Base-by-base conservation (phyloP, 2,888 invertebrate genomes). In the Lymantria monacha region DNA sequence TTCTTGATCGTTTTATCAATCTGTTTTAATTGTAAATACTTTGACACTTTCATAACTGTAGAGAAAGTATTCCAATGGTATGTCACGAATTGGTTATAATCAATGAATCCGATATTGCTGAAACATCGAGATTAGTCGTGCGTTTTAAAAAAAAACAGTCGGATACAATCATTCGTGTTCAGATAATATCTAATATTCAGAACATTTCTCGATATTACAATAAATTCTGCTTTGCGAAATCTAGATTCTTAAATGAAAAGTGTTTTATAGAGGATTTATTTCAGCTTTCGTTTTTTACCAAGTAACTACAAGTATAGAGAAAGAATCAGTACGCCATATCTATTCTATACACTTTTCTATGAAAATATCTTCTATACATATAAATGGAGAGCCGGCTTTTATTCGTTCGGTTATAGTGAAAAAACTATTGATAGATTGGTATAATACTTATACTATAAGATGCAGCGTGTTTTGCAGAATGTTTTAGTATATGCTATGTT, bases 51-150 rank as follows among this genome's bases (percentile, higher is more conserved):
- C 67, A 51, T 44, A 54, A 60, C 44, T 56, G 50, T 46, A 53
- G 66, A 53, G 74, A 76, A 74, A 74, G 73, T 72, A 55, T 58
- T 53, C 49, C 42, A 57, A 61, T 61, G 62, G 69, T 69, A 65
- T 69, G 60, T 71, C 76, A 72, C 74, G 72, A 71, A 61, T 62
- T 55, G 63, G 68, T 74, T 67, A 68, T 66, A 69, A 65, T 63
- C 56, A 50, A 57, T 58, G 55, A 64, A 60, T 54, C 11, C 45
- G 48, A 49, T 62, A 45, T 56, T 55, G 42, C 54, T 57, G 49
- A 54, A 60, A 60, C 46, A 63, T 60, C 56, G 33, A 44, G 47
- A 48, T 48, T 48, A 61, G 46, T 72, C 67, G 56, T 61, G 59
- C 64, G 60, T 65, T 55, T 59, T 56, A 51, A 44, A 33, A 51